Conservation (phyloP, 2,888 invertebrate genomes). For the Leucophenga maculata region DNA sequence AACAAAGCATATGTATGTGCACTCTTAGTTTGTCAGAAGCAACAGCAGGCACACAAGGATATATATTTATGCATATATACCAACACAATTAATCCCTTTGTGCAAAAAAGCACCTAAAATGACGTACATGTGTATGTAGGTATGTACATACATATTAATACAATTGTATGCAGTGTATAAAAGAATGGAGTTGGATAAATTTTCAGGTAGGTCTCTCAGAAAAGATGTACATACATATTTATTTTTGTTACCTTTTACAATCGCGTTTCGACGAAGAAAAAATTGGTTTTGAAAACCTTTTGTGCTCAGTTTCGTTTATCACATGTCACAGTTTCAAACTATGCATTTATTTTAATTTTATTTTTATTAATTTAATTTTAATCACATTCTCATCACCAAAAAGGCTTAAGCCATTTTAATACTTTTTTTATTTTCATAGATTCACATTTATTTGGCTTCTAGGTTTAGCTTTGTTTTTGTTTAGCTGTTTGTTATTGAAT, state of each 20-base stretch:
- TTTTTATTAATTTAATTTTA: not conserved
- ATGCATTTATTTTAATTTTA: not conserved
- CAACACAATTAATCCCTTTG: not conserved
- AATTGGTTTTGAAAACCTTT: not conserved
- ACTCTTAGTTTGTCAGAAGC: too few relatives aligned
- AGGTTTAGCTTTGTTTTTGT: slow-evolving; percentile 7
- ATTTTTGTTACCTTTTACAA: not conserved
- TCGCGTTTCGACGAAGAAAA: not conserved
- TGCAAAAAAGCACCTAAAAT: too few relatives aligned
- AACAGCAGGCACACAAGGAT: too few relatives aligned
- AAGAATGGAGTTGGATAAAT: too few relatives aligned
- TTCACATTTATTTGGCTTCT: too few relatives aligned
- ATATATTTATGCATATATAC: too few relatives aligned
- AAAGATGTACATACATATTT: too few relatives aligned
- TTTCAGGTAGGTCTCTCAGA: too few relatives aligned
- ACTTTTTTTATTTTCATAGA: not conserved
- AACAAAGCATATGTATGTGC: too few relatives aligned
- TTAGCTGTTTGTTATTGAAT: slow-evolving; percentile 1
- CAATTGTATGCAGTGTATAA: too few relatives aligned
- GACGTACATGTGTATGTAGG: too few relatives aligned
- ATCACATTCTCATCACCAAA: not conserved
- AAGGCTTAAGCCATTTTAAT: slow-evolving; percentile 12
- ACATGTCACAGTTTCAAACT: slow-evolving; percentile 16
- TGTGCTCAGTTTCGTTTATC: slow-evolving; percentile 1
- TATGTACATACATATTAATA: too few relatives aligned